These are phyloP conservation scores for Torymus tubicola DNA, from an alignment of 2,888 invertebrate species.

Conservation along the genomic window DNA sequence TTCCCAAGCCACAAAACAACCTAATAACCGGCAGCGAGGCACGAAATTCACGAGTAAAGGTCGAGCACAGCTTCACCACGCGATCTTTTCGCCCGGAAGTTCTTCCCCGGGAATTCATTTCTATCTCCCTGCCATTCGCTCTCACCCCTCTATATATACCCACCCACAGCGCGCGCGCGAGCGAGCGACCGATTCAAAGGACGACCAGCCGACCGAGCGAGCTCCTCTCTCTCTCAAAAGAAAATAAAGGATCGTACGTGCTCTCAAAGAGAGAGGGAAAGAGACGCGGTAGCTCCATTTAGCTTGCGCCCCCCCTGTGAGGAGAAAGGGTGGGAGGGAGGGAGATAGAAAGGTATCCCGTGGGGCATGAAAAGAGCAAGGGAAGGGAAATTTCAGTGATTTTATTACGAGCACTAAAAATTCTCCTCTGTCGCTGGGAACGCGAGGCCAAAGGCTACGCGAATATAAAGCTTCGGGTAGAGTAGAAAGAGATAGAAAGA, in stretches of 20 bases:
- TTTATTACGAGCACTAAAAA: conserved; percentile 26
- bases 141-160: no score
- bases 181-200: no score
- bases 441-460: background rate
- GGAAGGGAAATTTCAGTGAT: conserved; percentile 35
- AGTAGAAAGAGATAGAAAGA: background rate
- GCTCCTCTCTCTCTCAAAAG: conserved; percentile 14
- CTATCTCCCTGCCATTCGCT: no score
- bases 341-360: conserved; percentile 6
- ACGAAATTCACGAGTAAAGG: no score
- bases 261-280: no score
- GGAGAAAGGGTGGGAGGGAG: background rate
- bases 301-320: background rate
- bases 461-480: background rate
- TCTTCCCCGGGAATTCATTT: no score
- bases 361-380: background rate
- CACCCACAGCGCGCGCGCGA: no score
- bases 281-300: conserved; percentile 6
- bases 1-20: no score
- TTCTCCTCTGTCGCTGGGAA: background rate
- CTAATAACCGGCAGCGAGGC: no score
- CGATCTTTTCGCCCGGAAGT: no score
- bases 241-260: background rate
- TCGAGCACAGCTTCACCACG: no score
- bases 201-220: background rate